Conservation (phyloP, 2,797 vertebrate genomes). For the Neopelma chrysocephalum region DNA sequence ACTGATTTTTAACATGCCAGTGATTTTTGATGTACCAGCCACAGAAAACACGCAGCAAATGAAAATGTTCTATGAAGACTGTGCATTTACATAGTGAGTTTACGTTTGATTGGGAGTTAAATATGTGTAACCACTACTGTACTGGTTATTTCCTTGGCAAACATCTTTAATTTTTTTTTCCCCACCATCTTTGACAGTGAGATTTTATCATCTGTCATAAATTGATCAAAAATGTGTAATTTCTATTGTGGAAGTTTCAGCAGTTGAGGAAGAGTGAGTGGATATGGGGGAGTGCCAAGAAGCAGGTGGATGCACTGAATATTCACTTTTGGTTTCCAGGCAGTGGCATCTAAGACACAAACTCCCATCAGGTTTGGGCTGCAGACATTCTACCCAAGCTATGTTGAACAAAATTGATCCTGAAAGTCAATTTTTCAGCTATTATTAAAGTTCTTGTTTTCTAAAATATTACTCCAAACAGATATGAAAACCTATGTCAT, state of each 20-base stretch:
- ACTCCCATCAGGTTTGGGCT: background rate
- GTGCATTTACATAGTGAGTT: background rate
- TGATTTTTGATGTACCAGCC: background rate
- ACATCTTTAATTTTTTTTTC: background rate
- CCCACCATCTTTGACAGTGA: background rate
- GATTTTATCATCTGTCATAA: background rate
- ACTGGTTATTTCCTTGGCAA: background rate
- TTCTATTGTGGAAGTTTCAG: background rate
- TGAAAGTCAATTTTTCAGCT: conserved; percentile 16
- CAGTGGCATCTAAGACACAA: background rate
- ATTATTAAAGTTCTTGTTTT: conserved; percentile 26
- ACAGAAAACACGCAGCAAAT: background rate
- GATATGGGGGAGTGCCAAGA: background rate
- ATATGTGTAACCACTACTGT: background rate
- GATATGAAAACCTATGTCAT: background rate
- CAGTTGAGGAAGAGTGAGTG: background rate
- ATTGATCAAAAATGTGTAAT: background rate
- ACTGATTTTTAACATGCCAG: conserved; percentile 8
- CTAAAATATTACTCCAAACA: conserved; percentile 16
- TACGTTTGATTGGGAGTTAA: background rate
- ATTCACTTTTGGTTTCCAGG: background rate
- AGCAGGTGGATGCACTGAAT: background rate
- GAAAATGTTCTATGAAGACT: background rate
- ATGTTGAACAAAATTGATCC: background rate
- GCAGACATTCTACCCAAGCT: background rate